Conservation (phyloP, 2,797 vertebrate genomes). For the Dermochelys coriacea region DNA sequence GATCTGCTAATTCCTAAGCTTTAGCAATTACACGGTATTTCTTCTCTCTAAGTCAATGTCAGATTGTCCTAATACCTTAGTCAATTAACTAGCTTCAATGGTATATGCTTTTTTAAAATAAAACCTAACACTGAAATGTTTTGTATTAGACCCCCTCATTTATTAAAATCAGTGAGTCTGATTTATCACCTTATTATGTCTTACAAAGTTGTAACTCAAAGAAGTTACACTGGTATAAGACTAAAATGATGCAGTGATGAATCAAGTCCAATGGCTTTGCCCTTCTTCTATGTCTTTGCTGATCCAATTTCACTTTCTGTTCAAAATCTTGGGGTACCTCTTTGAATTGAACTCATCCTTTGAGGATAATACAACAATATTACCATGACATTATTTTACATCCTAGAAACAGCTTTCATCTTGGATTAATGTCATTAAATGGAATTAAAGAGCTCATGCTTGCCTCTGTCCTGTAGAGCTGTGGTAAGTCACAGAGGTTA, state of each 20-base stretch:
- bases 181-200: background rate
- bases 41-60: background rate
- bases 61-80: background rate
- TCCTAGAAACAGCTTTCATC: conserved; percentile 5
- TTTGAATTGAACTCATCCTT: background rate
- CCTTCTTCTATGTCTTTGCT: background rate
- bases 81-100: background rate
- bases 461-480: background rate
- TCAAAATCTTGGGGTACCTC: background rate
- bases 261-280: background rate
- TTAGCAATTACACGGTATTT: rapidly evolving
- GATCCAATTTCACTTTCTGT: background rate
- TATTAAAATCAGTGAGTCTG: background rate
- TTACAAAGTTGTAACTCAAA: background rate
- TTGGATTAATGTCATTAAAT: background rate
- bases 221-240: background rate
- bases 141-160: rapidly evolving
- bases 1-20: background rate
- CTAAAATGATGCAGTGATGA: background rate
- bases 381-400: conserved; percentile 15
- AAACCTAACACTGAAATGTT: background rate
- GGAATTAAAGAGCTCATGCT: background rate
- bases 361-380: background rate
- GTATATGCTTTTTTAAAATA: rapidly evolving
- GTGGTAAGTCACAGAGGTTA: background rate